phyloP scores from a whole-genome alignment of 2,797 vertebrate genomes.

The Gallinago solitaria region DNA sequence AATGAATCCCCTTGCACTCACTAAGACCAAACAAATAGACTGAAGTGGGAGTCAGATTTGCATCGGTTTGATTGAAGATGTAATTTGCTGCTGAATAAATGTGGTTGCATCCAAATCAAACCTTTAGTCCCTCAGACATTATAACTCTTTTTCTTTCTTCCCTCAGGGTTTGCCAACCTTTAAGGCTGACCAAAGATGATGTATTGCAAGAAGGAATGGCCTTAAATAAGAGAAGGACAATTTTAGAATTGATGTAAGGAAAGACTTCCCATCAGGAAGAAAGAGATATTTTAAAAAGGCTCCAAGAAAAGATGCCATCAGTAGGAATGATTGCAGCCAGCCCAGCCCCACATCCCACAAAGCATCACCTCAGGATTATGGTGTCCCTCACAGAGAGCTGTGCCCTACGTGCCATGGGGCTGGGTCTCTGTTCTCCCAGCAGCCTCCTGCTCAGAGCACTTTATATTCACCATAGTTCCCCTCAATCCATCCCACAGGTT shows the following conservation, averaged over 20 bases:
- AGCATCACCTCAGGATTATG: background rate
- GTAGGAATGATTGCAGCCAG: background rate
- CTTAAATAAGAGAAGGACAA: conserved; percentile 43
- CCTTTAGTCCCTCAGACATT: conserved; percentile 47
- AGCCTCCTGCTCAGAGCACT: background rate
- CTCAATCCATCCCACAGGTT: background rate
- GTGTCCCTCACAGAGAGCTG: background rate
- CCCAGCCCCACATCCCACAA: background rate
- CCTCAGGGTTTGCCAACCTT: conserved; percentile 55
- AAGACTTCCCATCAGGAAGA: background rate
- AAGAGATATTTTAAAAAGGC: background rate
- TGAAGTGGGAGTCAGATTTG: conserved; percentile 28
- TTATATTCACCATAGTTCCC: background rate
- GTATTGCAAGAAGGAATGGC: conserved; percentile 19
- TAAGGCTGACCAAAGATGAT: conserved; percentile 59
- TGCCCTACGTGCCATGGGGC: background rate
- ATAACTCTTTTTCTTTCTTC: conserved; percentile 47
- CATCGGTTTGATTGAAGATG: conserved; percentile 56
- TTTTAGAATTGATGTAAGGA: background rate
- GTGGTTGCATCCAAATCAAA: conserved; percentile 59
- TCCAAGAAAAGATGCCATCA: background rate
- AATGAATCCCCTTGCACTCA: conserved; percentile 45
- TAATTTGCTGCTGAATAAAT: conserved; percentile 68
- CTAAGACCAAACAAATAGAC: conserved; percentile 52
- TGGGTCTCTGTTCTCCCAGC: background rate